These are phyloP conservation scores for Discoglossus pictus DNA, from an alignment of 2,797 vertebrate genomes.

Conservation along the genomic window DNA sequence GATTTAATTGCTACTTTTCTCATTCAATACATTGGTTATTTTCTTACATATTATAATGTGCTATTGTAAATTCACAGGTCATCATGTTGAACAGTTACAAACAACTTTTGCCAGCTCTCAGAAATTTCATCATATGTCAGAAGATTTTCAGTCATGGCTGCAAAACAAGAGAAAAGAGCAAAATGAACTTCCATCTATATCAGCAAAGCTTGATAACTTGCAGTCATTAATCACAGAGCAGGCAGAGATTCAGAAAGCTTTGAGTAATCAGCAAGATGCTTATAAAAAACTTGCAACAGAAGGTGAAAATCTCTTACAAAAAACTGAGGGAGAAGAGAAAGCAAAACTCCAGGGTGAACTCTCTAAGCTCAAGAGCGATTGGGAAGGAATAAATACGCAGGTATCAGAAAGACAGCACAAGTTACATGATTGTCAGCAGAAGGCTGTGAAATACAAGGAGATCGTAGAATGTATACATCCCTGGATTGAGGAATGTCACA, in stretches of 20 bases:
- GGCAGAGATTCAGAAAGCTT: slow-evolving; percentile 69
- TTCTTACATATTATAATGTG: too few species aligned
- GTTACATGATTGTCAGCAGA: slow-evolving; percentile 79
- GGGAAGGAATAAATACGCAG: slow-evolving; percentile 86
- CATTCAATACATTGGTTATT: too few species aligned
- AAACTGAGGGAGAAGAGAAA: slow-evolving; percentile 86
- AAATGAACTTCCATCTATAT: slow-evolving; percentile 70
- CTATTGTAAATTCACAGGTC: slow-evolving; percentile 66
- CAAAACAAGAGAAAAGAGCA: slow-evolving; percentile 81
- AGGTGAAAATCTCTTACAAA: slow-evolving; percentile 87
- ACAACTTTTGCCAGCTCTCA: slow-evolving; percentile 88
- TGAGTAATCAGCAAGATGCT: slow-evolving; percentile 72
- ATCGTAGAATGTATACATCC: slow-evolving; percentile 78
- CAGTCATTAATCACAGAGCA: slow-evolving; percentile 80
- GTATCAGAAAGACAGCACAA: slow-evolving; percentile 76
- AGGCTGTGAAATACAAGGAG: slow-evolving; percentile 82
- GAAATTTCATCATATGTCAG: slow-evolving; percentile 92
- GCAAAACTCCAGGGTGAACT: slow-evolving; percentile 85
- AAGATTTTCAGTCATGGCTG: slow-evolving; percentile 90
- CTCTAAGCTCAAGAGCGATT: slow-evolving; percentile 76
- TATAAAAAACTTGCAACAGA: slow-evolving; percentile 82
- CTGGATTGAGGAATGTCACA: slow-evolving; percentile 86
- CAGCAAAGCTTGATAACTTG: slow-evolving; percentile 77
- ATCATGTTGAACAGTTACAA: slow-evolving; percentile 85
- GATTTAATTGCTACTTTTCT: too few species aligned